These are phyloP conservation scores for Etheostoma nigrum DNA, from an alignment of 2,797 vertebrate species.

Conservation along the genomic window DNA sequence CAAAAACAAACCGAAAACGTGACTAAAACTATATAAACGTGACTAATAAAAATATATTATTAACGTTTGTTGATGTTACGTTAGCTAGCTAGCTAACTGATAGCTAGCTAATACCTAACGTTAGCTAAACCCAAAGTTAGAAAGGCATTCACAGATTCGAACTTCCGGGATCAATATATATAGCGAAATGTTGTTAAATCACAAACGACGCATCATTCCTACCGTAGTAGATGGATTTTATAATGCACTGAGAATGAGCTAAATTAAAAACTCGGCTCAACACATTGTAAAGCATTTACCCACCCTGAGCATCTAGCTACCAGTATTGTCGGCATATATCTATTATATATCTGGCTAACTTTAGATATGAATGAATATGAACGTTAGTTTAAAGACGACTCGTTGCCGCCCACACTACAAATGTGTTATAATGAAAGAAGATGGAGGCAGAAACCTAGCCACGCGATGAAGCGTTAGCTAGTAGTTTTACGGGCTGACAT, in stretches of 20 bases:
- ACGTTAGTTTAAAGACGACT: not conserved
- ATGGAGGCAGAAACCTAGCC: too few species aligned
- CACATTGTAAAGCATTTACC: accelerated
- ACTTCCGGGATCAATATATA: too few species aligned
- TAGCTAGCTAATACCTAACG: not conserved
- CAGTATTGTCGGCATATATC: not conserved
- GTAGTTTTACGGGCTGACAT: too few species aligned
- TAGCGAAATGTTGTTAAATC: too few species aligned
- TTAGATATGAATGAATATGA: accelerated
- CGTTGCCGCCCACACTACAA: not conserved
- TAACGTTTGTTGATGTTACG: not conserved
- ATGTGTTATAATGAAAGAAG: accelerated
- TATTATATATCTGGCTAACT: accelerated
- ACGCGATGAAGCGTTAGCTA: too few species aligned
- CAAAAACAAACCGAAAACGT: not conserved
- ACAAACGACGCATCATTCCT: too few species aligned
- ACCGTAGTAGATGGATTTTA: not conserved
- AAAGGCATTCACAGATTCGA: too few species aligned
- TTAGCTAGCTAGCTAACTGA: slow-evolving; percentile 6
- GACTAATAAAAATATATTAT: not conserved
- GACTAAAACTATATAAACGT: not conserved
- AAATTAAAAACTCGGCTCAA: not conserved
- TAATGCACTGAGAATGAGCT: too few species aligned
- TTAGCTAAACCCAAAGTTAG: not conserved
- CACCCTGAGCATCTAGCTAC: accelerated